A percentile compares a stretch with the other conserved stretches of the same genome.
Conservation (phyloP, 2,113 vertebrate species). For the Acrocephalus arundinaceus region DNA sequence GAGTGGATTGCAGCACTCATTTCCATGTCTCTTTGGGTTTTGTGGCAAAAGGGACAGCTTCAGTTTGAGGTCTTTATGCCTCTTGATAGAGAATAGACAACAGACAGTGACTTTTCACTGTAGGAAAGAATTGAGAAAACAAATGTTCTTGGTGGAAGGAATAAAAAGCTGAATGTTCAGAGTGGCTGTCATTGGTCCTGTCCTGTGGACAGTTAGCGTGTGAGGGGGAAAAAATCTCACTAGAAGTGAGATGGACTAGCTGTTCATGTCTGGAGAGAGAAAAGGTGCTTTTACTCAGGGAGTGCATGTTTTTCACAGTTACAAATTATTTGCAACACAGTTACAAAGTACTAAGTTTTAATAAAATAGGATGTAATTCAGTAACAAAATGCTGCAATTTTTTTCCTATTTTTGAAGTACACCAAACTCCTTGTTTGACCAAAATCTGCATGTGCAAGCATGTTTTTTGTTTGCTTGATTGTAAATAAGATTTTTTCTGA, state of each 20-base stretch:
- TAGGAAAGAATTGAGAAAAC: not conserved
- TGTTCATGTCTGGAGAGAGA: not conserved
- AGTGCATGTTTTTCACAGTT: not conserved
- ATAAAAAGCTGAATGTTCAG: not conserved
- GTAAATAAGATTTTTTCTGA: not conserved
- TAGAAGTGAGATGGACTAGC: not conserved
- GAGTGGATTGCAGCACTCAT: not conserved
- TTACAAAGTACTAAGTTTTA: not conserved
- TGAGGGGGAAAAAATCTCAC: not conserved
- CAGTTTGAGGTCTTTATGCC: not conserved
- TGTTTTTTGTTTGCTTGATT: not conserved
- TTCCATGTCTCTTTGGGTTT: not conserved
- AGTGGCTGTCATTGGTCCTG: not conserved
- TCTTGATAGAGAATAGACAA: not conserved
- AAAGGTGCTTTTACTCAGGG: accelerated
- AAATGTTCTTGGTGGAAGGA: not conserved
- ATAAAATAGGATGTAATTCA: not conserved
- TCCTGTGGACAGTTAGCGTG: not conserved
- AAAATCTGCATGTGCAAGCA: not conserved
- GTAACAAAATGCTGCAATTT: not conserved
- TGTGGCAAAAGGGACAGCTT: not conserved
- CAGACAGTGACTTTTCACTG: not conserved
- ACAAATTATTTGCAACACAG: not conserved
- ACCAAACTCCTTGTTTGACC: not conserved
- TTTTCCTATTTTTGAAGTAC: not conserved